Evolutionary conservation across 2,888 invertebrate species (phyloP), one percentile per base, ranked within the genome.

Genomic region (Ditula angustiorana): DNA sequence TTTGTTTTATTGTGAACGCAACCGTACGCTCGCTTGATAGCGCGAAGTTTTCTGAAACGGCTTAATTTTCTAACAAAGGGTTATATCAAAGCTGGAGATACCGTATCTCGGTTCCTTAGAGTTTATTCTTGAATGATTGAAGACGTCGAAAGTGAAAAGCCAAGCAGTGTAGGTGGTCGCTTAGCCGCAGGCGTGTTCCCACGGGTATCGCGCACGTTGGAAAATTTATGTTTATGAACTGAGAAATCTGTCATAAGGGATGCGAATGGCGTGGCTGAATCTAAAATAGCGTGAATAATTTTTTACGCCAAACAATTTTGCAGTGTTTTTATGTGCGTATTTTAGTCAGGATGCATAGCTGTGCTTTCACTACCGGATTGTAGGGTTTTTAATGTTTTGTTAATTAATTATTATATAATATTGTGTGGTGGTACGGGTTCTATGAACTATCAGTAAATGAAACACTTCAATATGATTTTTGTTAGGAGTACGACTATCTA

Each of bases 141-240:
- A n/a, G 33, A 47, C 53, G 69, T 82, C 73, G 84, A 90, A 89
- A 91, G 92, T 90, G 92, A 92, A 92, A 92, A 92, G 85, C 83
- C 80, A 75, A 79, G 80, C 88, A 69, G 85, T 88, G 88, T 82
- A 88, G 92, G 92, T 92, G 92, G 92, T 92, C 92, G 89, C 50
- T 72, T 70, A 71, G 82, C 90, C 82, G 75, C 81, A 78, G 89
- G 89, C 88, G 67, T 69, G 84, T 92, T 92, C 92, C 88, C 92
- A 92, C 92, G 92, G 84, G 82, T 91, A 89, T 91, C 79, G 86
- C 76, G 77, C 83, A 76, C 86, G 80, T 76, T 83, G 90, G 92
- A 91, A 92, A 92, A 92, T 92, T 87, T 92, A 91, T 92, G 90
- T 87, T 89, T 87, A 92, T 87, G 88, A 86, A 88, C 88, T 89